Evolutionary conservation across 2,113 vertebrate genomes (phyloP).

Genomic region (Gymnarchus niloticus): DNA sequence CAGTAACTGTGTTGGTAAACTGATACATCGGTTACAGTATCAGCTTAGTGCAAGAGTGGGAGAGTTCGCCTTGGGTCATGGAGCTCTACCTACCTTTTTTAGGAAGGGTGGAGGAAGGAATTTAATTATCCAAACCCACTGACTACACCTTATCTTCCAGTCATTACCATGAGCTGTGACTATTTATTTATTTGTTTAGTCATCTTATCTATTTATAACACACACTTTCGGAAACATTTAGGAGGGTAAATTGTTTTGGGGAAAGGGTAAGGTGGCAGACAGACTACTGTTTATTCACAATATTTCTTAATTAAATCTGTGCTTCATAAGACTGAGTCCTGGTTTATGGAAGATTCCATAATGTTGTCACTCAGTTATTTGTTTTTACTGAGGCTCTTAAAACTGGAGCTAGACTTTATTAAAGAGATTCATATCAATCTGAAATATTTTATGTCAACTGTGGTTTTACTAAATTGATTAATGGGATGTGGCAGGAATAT

Average conservation of each 20-base stretch:
- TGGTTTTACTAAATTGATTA: not conserved
- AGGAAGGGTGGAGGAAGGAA: not conserved
- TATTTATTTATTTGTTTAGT: not conserved
- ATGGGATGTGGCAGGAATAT: not conserved
- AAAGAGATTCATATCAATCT: not conserved
- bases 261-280: not conserved
- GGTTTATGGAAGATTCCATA: not conserved
- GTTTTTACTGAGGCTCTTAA: not conserved
- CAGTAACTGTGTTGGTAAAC: not conserved
- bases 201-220: not conserved
- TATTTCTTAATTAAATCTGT: not conserved
- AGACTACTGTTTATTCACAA: not conserved
- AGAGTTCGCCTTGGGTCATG: not conserved
- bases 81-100: not conserved
- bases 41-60: not conserved
- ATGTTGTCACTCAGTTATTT: not conserved
- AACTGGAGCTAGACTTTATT: not conserved
- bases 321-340: not conserved
- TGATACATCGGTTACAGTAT: not conserved
- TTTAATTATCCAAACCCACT: not conserved
- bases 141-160: not conserved
- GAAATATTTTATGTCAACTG: not conserved
- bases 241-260: not conserved
- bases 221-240: not conserved
- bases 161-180: too few relatives aligned